Evolutionary conservation across 2,113 vertebrate species (phyloP).

Genomic region (Neolamprologus sp.): DNA sequence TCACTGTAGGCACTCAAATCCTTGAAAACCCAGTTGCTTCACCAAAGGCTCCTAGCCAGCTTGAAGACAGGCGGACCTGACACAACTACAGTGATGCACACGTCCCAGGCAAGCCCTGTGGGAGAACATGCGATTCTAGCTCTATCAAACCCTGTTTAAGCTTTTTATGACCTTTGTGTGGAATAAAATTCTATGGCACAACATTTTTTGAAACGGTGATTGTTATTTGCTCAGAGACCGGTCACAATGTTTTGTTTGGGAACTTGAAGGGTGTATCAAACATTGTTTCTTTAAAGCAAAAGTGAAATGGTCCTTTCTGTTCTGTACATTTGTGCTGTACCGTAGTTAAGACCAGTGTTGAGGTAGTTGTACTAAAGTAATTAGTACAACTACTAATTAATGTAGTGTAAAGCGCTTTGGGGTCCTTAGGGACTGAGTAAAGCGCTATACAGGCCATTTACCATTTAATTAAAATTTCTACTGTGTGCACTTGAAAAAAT

Average conservation of each 20-base stretch:
- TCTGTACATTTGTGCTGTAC: not conserved
- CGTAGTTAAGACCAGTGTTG: not conserved
- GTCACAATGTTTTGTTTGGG: not conserved
- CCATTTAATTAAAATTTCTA: not conserved
- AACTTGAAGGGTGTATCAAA: not conserved
- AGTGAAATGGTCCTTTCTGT: too few relatives aligned
- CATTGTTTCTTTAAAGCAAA: too few relatives aligned
- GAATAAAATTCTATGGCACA: not conserved
- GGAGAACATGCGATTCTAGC: not conserved
- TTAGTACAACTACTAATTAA: not conserved
- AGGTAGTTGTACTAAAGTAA: not conserved
- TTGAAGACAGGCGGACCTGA: slow-evolving; percentile 22
- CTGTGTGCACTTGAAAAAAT: not conserved
- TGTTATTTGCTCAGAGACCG: not conserved
- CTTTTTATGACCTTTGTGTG: not conserved
- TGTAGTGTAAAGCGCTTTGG: too few relatives aligned
- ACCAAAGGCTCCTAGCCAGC: slow-evolving; percentile 14
- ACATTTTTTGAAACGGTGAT: not conserved
- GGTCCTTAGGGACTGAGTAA: too few relatives aligned
- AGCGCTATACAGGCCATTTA: too few relatives aligned
- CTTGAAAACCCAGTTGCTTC: slow-evolving; percentile 1
- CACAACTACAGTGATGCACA: not conserved
- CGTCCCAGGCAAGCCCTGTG: not conserved
- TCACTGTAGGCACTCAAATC: not conserved
- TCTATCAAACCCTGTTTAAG: not conserved